Evolutionary conservation across 2,888 invertebrate species (phyloP), one percentile per base, ranked within the genome.

Genomic region (Apodemia duryi): DNA sequence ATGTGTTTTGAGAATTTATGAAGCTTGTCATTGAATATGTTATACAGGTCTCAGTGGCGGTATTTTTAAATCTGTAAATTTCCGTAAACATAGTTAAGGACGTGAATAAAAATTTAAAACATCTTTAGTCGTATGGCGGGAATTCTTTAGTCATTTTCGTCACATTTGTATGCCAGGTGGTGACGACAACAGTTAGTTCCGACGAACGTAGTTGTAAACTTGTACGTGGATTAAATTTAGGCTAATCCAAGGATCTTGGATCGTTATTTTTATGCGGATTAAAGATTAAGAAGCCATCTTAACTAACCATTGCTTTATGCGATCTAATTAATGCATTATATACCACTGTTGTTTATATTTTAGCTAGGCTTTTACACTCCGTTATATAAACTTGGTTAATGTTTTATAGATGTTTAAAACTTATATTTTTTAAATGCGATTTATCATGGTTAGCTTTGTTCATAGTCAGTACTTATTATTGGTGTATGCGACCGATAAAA

Each of bases 91-190:
- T 29, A 29, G 57, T 57, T 57, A 13, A 32, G 54, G 6, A 57
- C 29, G 57, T 57, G 57, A 32, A 49, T 49, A 49, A 49, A 57
- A 57, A 57, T 13, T 57, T 32, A 28, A 57, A 57, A 32, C 28
- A 29, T 57, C 3, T 57, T 13, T 5, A 6, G 28, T 5, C 29
- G 13, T 11, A 49, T n/a, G 49, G n/a, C 49, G 49, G 49, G 21
- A 29, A 35, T 41, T n/a, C 46, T 72, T 70, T 73, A 73, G 75
- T 73, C 75, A 74, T 76, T 78, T 78, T 72, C 70, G 72, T 63
- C 69, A 73, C 77, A 87, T 88, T 84, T 79, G 86, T 89, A 89
- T 89, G 83, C 85, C 62, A 72, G 69, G 64, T 66, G 70, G 68
- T 64, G 71, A 68, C 68, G 67, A 64, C 63, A 67, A 85, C 88